Base-by-base conservation (phyloP, 2,888 invertebrate genomes). In the Cerceris rybyensis region DNA sequence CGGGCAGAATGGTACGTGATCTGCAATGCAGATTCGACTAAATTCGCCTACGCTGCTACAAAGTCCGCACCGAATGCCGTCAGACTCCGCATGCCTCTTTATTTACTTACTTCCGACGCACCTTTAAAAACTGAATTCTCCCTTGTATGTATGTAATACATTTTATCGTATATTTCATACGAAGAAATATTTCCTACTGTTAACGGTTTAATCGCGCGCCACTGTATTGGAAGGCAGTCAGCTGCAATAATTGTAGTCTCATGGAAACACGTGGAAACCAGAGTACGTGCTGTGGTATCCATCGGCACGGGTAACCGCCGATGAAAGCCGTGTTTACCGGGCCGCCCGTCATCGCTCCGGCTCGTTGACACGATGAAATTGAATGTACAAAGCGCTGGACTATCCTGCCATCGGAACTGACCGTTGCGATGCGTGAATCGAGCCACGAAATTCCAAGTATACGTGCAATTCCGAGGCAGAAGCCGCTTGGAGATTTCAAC, bases 1-100 rank as follows among this genome's bases (percentile, higher is more conserved):
- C 74, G 81, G 83, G 80, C 86, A 78, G 81, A 84, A 80, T 78
- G 83, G 85, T 69, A 89, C 90, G 90, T 89, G 90, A 91, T 92
- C 91, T 91, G 92, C 91, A 91, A 91, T 92, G 91, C 90, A 92
- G 89, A 92, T 92, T 75, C 74, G n/a, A 76, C 70, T 71, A 78
- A 85, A 87, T 88, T 87, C 82, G 81, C 77, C 83, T 80, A 81
- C 75, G 78, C 86, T 28, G 85, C 86, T 83, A 80, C 80, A 80
- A 72, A 67, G 76, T 83, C 83, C 73, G 75, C 77, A 78, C 70
- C 80, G 78, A 85, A 82, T 77, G 72, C 72, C 73, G 75, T 61
- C 58, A 71, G 68, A 68, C 70, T 85, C 67, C 64, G 57, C 81
- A 70, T 72, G 55, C 16, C 13, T 55, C 17, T 70, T 55, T 46